These are phyloP conservation scores for Mico argentatus DNA, from an alignment of 2,797 vertebrate genomes.

Conservation along the genomic window DNA sequence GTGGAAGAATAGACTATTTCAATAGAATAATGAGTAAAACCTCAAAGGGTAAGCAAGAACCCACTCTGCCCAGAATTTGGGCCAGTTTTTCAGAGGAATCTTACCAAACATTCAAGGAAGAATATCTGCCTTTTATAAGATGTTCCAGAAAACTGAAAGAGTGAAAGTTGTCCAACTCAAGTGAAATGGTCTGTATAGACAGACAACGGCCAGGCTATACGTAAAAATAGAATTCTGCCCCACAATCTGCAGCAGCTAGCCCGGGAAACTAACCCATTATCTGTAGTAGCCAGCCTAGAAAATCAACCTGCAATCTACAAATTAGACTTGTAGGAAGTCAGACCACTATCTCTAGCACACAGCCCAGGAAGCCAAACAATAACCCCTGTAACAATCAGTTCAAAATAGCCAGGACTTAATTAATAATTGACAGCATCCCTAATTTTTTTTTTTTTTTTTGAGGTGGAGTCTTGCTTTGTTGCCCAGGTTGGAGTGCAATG, in stretches of 20 bases:
- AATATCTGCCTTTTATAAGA: background rate
- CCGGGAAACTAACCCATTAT: background rate
- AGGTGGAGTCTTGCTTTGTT: background rate
- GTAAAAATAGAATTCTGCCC: background rate
- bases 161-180: background rate
- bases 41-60: background rate
- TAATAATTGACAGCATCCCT: background rate
- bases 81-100: background rate
- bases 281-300: background rate
- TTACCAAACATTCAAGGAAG: slow-evolving; percentile 1
- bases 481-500: background rate
- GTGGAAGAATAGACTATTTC: background rate
- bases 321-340: background rate
- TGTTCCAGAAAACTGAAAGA: slow-evolving; percentile 10
- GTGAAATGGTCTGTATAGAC: background rate
- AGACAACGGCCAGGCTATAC: background rate
- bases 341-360: background rate
- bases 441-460: background rate
- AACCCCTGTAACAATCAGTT: background rate
- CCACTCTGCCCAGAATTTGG: background rate
- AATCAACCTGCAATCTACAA: background rate
- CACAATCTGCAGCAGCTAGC: background rate
- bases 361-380: background rate
- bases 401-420: background rate
- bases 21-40: background rate